These are phyloP conservation scores for Phacellophora camtschatica DNA, from an alignment of 30 jellyfish, hydroid and myxozoan genomes.

Conservation along the genomic window DNA sequence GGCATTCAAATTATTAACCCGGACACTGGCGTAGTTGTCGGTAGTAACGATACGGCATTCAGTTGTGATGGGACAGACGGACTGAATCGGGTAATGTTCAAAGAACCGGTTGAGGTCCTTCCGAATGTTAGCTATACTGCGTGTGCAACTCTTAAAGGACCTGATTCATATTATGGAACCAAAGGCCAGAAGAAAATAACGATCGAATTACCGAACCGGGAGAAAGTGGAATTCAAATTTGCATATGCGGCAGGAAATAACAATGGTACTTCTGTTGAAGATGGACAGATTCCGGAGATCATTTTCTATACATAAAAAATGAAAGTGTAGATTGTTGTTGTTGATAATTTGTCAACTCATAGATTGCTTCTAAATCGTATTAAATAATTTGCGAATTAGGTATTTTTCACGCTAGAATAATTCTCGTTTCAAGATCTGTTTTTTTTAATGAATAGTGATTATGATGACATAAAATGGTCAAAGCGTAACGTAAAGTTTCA, in stretches of 20 bases:
- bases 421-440: no score
- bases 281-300: constrained; percentile 98
- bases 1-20: constrained; percentile 88
- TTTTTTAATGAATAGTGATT: no score
- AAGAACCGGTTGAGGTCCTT: constrained; percentile 92
- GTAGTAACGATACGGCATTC: constrained; percentile 94
- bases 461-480: no score
- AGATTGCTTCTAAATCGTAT: no score
- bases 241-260: constrained; percentile 99
- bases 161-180: constrained; percentile 96
- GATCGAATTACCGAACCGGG: constrained; percentile 91
- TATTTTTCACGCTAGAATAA: no score
- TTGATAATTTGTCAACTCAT: no score
- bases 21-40: constrained; percentile 89
- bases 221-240: constrained; percentile 91
- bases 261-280: constrained; percentile 98
- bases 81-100: constrained; percentile 93
- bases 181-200: constrained; percentile 84
- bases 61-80: constrained; percentile 98
- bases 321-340: no score
- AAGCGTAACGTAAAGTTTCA: no score
- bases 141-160: constrained; percentile 91
- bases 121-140: constrained; percentile 93
- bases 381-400: no score
- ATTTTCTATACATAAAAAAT: constrained; percentile 86